A percentile compares a stretch with the other conserved stretches of the same genome.
phyloP scores from a whole-genome alignment of 2,888 invertebrate genomes.

The Ectemnius continuus region DNA sequence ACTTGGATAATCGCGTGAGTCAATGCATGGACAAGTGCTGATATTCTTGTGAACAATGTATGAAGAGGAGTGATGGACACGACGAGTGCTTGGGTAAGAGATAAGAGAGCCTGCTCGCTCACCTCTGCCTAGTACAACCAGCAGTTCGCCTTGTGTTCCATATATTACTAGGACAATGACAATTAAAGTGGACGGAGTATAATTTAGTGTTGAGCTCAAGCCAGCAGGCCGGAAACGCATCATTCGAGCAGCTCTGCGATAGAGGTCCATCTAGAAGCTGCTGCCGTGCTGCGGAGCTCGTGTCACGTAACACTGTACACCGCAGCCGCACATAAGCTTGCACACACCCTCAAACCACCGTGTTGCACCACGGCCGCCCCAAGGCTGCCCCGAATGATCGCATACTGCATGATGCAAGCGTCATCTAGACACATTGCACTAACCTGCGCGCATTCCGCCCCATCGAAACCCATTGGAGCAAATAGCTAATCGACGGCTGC shows the following conservation, averaged over 20 bases:
- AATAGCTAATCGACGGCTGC: no score
- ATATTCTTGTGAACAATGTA: no score
- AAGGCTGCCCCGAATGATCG: background rate
- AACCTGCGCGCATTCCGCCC: background rate
- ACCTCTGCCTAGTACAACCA: no score
- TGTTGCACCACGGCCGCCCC: background rate
- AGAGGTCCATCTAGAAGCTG: slow-evolving; percentile 34
- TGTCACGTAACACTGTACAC: slow-evolving; percentile 25
- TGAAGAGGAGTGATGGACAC: no score
- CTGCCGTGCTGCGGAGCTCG: slow-evolving; percentile 34
- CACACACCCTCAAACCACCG: slow-evolving; percentile 18
- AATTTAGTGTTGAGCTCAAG: slow-evolving; percentile 18
- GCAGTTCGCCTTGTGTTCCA: no score
- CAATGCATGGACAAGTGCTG: no score
- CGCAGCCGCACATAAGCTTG: slow-evolving; percentile 20
- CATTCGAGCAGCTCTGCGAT: slow-evolving; percentile 38
- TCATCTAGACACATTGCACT: background rate
- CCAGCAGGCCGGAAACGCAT: slow-evolving; percentile 62
- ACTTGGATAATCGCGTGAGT: no score
- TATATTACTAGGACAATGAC: no score
- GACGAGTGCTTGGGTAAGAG: no score
- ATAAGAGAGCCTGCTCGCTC: no score
- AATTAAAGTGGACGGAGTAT: no score
- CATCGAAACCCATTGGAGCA: no score
- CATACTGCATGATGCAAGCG: background rate